phyloP scores from a whole-genome alignment of 2,797 vertebrate species.

The Fundulus diaphanus region DNA sequence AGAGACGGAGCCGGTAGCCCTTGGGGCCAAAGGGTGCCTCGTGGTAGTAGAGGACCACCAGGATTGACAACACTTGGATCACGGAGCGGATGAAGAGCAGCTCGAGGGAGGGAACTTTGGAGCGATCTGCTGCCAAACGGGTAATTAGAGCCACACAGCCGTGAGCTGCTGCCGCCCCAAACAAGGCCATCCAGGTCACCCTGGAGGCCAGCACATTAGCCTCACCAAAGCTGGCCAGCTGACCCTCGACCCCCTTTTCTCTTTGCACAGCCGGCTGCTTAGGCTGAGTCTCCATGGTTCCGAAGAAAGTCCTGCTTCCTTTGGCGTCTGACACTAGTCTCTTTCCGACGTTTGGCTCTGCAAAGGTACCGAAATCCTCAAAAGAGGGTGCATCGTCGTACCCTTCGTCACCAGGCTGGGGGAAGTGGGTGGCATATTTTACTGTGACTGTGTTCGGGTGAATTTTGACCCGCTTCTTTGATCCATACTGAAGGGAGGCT shows the following conservation, averaged over 20 bases:
- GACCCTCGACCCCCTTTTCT: conserved; percentile 80
- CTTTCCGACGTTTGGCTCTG: conserved; percentile 89
- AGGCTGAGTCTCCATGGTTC: conserved; percentile 85
- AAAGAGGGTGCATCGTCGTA: conserved; percentile 89
- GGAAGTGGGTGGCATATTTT: conserved; percentile 95
- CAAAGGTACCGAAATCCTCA: conserved; percentile 88
- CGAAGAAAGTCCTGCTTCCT: conserved; percentile 89
- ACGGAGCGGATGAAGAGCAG: conserved; percentile 97
- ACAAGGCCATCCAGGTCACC: conserved; percentile 93
- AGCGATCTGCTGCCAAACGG: conserved; percentile 92
- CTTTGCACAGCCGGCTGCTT: conserved; percentile 73
- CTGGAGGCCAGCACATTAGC: conserved; percentile 88
- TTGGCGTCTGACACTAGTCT: conserved; percentile 84
- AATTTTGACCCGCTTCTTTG: conserved; percentile 97
- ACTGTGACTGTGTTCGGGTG: conserved; percentile 95
- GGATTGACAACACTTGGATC: conserved; percentile 92
- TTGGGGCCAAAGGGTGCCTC: conserved; percentile 94
- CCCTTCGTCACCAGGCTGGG: conserved; percentile 93
- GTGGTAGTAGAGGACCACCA: conserved; percentile 91
- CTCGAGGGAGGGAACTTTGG: conserved; percentile 97
- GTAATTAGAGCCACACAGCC: conserved; percentile 97
- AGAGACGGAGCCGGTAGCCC: conserved; percentile 92
- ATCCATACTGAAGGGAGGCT: conserved; percentile 83
- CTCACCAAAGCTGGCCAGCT: conserved; percentile 88
- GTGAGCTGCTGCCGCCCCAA: conserved; percentile 93